Percentiles rank a stretch among this genome's conserved stretches.
phyloP scores from a whole-genome alignment of 2,113 vertebrate species.

The western clawed frog (Xenopus tropicalis) region UCB_Xtro_10.0 CM004444.2:2244501-2245000 shows the following conservation, averaged over 20 bases:
- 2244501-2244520: neutral
- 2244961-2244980: too few species aligned
- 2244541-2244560: constrained; percentile 57
- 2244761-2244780: neutral
- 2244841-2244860: neutral
- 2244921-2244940: too few species aligned
- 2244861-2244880: too few species aligned
- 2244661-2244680: constrained; percentile 77
- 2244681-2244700: constrained; percentile 80
- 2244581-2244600: constrained; percentile 75
- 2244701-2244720: too few species aligned
- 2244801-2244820: too few species aligned
- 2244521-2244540: neutral
- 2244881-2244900: too few species aligned
- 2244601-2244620: constrained; percentile 70
- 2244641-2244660: constrained; percentile 82
- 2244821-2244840: too few species aligned
- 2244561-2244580: constrained; percentile 64
- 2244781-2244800: neutral
- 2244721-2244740: too few species aligned
- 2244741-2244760: too few species aligned
- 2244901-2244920: too few species aligned
- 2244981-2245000: too few species aligned
- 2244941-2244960: too few species aligned
- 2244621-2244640: constrained; percentile 72